These are phyloP conservation scores for Podarcis lilfordi DNA, from an alignment of 2,797 vertebrate species.

Conservation along the genomic window DNA sequence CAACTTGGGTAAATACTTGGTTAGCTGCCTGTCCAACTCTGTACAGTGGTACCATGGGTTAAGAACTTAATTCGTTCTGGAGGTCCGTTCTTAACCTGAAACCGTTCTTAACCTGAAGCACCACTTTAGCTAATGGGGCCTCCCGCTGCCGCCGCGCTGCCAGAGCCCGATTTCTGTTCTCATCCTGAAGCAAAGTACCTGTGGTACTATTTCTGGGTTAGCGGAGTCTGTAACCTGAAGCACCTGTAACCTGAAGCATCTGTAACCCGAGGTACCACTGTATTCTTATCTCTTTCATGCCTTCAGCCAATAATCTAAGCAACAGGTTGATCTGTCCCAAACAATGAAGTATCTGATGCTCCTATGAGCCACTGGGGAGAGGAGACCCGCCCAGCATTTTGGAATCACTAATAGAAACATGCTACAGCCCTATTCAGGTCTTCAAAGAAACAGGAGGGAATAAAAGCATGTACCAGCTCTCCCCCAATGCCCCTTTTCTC, in stretches of 20 bases:
- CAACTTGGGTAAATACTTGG: neutral
- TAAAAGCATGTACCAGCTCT: neutral
- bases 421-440: neutral
- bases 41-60: too few relatives aligned
- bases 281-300: neutral
- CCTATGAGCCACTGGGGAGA: neutral
- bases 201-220: too few relatives aligned
- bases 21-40: neutral
- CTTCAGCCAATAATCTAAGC: neutral
- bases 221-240: too few relatives aligned
- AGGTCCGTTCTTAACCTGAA: too few relatives aligned
- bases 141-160: too few relatives aligned
- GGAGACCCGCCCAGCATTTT: neutral
- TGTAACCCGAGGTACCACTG: too few relatives aligned
- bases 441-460: neutral
- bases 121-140: too few relatives aligned
- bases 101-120: too few relatives aligned
- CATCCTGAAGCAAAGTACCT: too few relatives aligned
- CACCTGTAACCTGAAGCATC: too few relatives aligned
- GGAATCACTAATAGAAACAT: slow-evolving; percentile 1
- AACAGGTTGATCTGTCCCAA: neutral
- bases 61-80: too few relatives aligned
- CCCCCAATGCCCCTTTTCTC: neutral
- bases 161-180: too few relatives aligned
- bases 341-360: neutral